Percentiles rank a stretch among this genome's conserved stretches.
These are phyloP conservation scores for Argya squamiceps DNA, from an alignment of 2,797 vertebrate genomes.

Conservation along the genomic window DNA sequence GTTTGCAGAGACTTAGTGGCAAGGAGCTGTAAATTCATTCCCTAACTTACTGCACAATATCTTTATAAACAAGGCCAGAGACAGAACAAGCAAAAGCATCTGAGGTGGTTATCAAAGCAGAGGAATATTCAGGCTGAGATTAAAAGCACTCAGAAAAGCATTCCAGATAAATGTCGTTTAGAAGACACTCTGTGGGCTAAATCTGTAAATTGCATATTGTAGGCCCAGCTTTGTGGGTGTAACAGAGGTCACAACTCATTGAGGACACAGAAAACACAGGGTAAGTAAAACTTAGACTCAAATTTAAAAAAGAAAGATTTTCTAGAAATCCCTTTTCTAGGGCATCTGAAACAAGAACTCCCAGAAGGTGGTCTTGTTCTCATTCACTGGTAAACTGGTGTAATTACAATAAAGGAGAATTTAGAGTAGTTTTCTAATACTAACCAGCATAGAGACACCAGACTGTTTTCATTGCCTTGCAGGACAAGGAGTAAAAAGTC, in stretches of 20 bases:
- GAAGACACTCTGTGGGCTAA: not conserved
- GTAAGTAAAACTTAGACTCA: not conserved
- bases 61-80: not conserved
- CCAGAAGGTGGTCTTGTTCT: not conserved
- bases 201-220: not conserved
- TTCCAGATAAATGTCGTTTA: not conserved
- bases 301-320: not conserved
- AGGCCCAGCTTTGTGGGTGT: rapidly evolving
- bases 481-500: not conserved
- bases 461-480: not conserved
- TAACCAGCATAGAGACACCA: not conserved
- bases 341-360: not conserved
- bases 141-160: not conserved
- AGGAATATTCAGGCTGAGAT: not conserved
- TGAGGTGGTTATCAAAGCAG: not conserved
- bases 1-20: not conserved
- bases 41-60: not conserved
- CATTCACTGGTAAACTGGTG: not conserved
- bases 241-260: not conserved
- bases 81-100: not conserved
- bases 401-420: not conserved
- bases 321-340: not conserved
- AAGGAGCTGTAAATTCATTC: not conserved
- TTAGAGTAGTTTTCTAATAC: not conserved
- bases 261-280: not conserved